Conservation (phyloP, 2,888 invertebrate genomes). For the Hydriomena furcata region DNA sequence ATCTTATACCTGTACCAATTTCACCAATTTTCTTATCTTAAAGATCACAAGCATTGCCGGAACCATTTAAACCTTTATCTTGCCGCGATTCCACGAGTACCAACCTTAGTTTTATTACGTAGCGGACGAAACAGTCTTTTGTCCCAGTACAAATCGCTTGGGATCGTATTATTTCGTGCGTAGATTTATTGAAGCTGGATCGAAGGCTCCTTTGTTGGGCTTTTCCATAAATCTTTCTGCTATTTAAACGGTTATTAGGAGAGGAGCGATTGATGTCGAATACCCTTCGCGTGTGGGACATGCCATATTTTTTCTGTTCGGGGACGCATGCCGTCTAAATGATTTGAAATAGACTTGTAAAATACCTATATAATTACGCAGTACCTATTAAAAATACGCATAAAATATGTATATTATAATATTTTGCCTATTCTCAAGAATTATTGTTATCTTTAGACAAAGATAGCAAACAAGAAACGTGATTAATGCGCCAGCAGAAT, state of each 20-base stretch:
- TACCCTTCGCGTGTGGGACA: conserved; percentile 51
- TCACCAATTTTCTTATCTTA: not conserved
- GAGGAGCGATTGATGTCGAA: conserved; percentile 71
- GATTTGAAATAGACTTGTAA: not conserved
- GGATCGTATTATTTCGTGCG: conserved; percentile 78
- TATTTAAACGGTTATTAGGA: conserved; percentile 81
- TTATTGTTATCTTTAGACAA: not conserved
- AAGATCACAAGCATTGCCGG: conserved; percentile 6
- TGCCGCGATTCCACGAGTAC: conserved; percentile 11
- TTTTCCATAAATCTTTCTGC: conserved; percentile 77
- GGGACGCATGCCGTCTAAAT: conserved; percentile 2
- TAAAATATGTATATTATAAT: not conserved
- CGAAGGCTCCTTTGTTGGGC: conserved; percentile 75
- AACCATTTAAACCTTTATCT: conserved; percentile 9
- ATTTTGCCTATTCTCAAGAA: not conserved
- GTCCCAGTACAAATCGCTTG: conserved; percentile 72
- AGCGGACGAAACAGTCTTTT: conserved; percentile 69
- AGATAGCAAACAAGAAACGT: conserved; percentile 39
- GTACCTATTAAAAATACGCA: too few relatives aligned
- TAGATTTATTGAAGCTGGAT: conserved; percentile 77
- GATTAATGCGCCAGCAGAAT: conserved; percentile 45
- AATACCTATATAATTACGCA: not conserved
- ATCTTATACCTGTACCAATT: too few relatives aligned
- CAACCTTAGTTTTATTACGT: conserved; percentile 62
- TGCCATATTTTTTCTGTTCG: conserved; percentile 43